These are phyloP conservation scores for Pollenia labialis DNA, from an alignment of 2,888 invertebrate genomes.

Conservation along the genomic window DNA sequence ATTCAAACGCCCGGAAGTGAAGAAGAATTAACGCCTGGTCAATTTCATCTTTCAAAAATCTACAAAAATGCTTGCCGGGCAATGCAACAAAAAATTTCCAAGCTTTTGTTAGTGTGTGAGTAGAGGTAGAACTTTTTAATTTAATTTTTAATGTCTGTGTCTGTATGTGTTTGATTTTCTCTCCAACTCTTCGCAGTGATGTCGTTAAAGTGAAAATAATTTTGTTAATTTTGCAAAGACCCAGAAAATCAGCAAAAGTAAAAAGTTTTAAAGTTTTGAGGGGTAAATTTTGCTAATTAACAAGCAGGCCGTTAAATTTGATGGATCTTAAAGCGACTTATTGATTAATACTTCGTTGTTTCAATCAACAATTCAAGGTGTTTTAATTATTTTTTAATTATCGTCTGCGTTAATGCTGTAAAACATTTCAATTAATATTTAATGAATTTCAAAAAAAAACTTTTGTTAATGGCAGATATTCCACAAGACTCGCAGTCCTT, in stretches of 20 bases:
- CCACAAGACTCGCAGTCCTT: background rate
- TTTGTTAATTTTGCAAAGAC: background rate
- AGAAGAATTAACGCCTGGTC: too few species aligned
- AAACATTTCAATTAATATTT: background rate
- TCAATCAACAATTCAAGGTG: background rate
- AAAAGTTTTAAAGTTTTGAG: background rate
- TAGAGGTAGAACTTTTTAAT: constrained; percentile 6
- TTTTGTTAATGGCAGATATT: background rate
- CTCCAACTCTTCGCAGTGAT: background rate
- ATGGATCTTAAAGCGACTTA: background rate
- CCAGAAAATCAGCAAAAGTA: background rate
- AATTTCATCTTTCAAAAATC: too few species aligned
- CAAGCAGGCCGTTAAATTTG: background rate
- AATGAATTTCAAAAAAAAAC: background rate
- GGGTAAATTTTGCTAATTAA: background rate
- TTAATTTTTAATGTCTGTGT: background rate
- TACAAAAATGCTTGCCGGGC: too few species aligned
- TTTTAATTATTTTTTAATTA: background rate
- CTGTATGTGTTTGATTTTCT: background rate
- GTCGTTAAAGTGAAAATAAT: background rate
- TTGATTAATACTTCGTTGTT: background rate
- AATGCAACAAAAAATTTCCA: background rate
- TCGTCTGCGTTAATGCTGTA: background rate
- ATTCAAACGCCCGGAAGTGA: too few species aligned
- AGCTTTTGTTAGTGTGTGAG: background rate